A percentile compares a stretch with the other conserved stretches of the same genome.
Evolutionary conservation across 2,888 invertebrate genomes (phyloP).

Genomic region (Erebia ligea): DNA sequence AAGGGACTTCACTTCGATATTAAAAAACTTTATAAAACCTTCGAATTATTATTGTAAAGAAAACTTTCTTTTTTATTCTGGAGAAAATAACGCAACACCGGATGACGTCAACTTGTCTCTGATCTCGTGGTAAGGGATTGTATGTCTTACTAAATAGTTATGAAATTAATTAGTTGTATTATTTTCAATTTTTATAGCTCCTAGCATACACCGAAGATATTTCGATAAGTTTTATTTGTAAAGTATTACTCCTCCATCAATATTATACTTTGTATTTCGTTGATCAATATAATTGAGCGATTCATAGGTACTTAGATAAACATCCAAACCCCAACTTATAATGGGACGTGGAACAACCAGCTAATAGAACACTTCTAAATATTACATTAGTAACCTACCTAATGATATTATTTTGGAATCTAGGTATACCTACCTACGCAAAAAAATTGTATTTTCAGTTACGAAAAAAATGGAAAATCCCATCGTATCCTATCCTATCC

Average conservation of each 20-base stretch:
- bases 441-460: neutral
- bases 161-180: slow-evolving; percentile 83
- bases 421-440: neutral
- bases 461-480: neutral
- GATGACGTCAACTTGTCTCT: slow-evolving; percentile 76
- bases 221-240: slow-evolving; percentile 83
- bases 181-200: slow-evolving; percentile 83
- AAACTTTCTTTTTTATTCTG: slow-evolving; percentile 19
- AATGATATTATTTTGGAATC: neutral
- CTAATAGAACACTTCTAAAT: neutral
- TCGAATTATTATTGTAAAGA: slow-evolving; percentile 2
- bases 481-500: no score
- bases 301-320: neutral
- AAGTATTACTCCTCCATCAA: slow-evolving; percentile 82
- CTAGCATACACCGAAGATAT: slow-evolving; percentile 84
- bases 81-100: slow-evolving; percentile 56
- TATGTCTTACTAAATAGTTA: slow-evolving; percentile 78
- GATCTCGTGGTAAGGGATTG: slow-evolving; percentile 84
- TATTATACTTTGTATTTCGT: slow-evolving; percentile 64
- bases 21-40: slow-evolving; percentile 36
- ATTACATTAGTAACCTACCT: neutral
- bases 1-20: slow-evolving; percentile 56
- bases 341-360: neutral
- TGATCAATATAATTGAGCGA: slow-evolving; percentile 24
- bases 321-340: neutral